Percentiles rank a stretch among this genome's conserved stretches.
Conservation (phyloP, 2,888 invertebrate species). For the Acanthopleura granulata region DNA sequence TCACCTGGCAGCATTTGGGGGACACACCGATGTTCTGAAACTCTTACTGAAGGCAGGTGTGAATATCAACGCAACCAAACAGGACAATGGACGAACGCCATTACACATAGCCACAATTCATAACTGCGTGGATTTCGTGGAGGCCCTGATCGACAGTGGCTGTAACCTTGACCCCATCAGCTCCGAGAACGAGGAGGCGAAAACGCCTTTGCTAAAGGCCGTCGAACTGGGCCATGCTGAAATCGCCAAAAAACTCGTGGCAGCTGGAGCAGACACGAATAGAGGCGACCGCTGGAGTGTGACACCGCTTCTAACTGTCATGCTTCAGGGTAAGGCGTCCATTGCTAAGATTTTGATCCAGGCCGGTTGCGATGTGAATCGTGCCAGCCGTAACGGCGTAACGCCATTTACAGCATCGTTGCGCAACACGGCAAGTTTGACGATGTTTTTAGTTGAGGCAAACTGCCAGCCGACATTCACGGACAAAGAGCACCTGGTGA, state of each 20-base stretch:
- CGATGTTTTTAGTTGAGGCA: constrained; percentile 11
- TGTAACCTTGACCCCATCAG: constrained; percentile 26
- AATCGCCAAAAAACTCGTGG: constrained; percentile 35
- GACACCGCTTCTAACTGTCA: constrained; percentile 34
- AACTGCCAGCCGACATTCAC: not conserved
- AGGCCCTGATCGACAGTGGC: constrained; percentile 36
- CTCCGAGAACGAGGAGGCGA: constrained; percentile 34
- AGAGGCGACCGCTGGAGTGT: constrained; percentile 32
- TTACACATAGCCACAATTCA: constrained; percentile 21
- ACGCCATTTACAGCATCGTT: constrained; percentile 21
- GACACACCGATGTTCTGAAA: constrained; percentile 21
- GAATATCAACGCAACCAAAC: constrained; percentile 20
- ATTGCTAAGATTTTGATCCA: constrained; percentile 17
- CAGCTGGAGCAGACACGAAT: constrained; percentile 39
- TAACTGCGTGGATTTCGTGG: constrained; percentile 22
- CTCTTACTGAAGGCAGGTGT: constrained; percentile 27
- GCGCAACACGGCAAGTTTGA: not conserved
- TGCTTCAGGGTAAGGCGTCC: constrained; percentile 17
- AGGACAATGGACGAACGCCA: constrained; percentile 23
- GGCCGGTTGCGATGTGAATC: constrained; percentile 24
- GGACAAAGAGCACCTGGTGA: constrained; percentile 4
- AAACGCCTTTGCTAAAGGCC: constrained; percentile 40
- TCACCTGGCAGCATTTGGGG: constrained; percentile 27
- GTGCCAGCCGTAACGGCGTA: constrained; percentile 14
- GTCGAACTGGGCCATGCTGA: constrained; percentile 32